These are phyloP conservation scores for Riparia riparia DNA, from an alignment of 2,113 vertebrate species.

Conservation along the genomic window DNA sequence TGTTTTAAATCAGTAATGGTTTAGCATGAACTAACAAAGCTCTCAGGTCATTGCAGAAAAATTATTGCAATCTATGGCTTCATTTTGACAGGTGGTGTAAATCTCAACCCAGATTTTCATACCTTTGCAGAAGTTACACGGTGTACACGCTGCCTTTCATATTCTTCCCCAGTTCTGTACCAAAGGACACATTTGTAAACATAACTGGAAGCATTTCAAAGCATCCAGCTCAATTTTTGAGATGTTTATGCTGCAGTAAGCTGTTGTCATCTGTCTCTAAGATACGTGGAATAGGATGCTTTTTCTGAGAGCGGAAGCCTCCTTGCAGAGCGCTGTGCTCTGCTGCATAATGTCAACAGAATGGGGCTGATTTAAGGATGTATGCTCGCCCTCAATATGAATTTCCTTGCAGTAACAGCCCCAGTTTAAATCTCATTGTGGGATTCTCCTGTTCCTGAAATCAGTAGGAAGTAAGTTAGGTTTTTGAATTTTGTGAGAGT, in stretches of 20 bases:
- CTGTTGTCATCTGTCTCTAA: background rate
- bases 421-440: background rate
- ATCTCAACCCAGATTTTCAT: background rate
- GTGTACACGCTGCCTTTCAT: background rate
- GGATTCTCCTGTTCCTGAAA: slow-evolving; percentile 1
- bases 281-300: background rate
- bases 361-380: background rate
- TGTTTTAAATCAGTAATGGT: background rate
- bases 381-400: background rate
- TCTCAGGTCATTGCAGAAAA: background rate
- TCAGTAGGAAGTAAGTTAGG: background rate
- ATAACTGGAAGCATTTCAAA: background rate
- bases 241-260: background rate
- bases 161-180: background rate
- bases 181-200: background rate
- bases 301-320: background rate
- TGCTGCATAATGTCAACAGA: background rate
- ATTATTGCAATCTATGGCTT: background rate
- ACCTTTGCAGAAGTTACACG: background rate
- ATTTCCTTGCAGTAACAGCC: background rate
- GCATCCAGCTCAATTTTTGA: background rate
- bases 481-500: background rate
- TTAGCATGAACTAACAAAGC: slow-evolving; percentile 2
- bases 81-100: background rate
- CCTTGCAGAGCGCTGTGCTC: background rate